Evolutionary conservation across 1,140 invertebrate species (phyloP).

Genomic region (Vanessa tameamea): DNA sequence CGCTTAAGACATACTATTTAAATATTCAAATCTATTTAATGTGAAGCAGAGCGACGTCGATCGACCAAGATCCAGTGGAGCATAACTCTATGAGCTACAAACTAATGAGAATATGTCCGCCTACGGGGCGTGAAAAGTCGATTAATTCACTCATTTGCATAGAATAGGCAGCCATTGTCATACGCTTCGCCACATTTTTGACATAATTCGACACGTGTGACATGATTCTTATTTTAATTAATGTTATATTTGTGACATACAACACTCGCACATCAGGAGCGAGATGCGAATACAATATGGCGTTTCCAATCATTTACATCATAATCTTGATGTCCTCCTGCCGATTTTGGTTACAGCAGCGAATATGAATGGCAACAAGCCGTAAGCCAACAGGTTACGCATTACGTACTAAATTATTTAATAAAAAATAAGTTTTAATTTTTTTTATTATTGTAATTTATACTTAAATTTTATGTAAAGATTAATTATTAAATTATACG

Average conservation of each 20-base stretch:
- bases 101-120: conserved; percentile 32
- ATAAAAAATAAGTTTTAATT: no score
- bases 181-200: conserved; percentile 21
- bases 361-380: no score
- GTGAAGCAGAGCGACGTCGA: conserved; percentile 16
- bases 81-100: conserved; percentile 27
- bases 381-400: no score
- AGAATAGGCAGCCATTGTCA: conserved; percentile 33
- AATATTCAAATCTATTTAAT: not conserved
- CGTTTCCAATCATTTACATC: no score
- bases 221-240: not conserved
- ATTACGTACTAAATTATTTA: no score
- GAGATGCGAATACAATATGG: not conserved
- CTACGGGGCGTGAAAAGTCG: conserved; percentile 29
- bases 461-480: no score
- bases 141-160: conserved; percentile 40
- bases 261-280: not conserved
- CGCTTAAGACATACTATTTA: not conserved
- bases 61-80: conserved; percentile 24
- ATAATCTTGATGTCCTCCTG: no score
- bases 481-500: no score
- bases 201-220: conserved; percentile 29
- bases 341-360: no score
- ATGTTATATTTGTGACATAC: not conserved
- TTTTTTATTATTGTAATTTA: no score